phyloP scores from a whole-genome alignment of 2,797 vertebrate species.

The Masticophis lateralis region DNA sequence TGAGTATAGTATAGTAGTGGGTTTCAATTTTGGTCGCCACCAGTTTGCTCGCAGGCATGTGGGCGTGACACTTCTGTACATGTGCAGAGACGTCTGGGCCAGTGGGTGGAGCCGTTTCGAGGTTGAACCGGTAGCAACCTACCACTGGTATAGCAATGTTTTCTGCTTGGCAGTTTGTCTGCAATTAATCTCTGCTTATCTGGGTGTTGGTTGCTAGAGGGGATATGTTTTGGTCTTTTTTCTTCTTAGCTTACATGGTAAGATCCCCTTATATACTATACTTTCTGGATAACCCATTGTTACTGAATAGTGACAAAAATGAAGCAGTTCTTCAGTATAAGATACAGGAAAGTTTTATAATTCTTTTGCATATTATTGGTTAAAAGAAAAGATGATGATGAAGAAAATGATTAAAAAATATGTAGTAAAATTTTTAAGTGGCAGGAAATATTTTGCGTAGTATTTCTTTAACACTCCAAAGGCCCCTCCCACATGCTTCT shows the following conservation, averaged over 20 bases:
- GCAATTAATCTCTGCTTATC: not conserved
- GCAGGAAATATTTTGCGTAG: not conserved
- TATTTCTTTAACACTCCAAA: slow-evolving; percentile 27
- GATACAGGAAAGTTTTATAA: not conserved
- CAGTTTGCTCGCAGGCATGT: too few species aligned
- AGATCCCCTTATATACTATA: not conserved
- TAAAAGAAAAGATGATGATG: not conserved
- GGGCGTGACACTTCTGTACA: too few species aligned
- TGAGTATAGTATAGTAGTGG: not conserved
- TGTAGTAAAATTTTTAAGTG: not conserved
- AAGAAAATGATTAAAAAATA: not conserved
- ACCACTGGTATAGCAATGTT: not conserved
- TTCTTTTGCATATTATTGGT: not conserved
- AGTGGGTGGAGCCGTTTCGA: too few species aligned
- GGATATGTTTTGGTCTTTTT: not conserved
- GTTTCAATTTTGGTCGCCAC: too few species aligned
- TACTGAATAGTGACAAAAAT: not conserved
- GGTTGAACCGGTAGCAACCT: too few species aligned
- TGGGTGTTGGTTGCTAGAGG: not conserved
- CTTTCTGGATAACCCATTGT: not conserved
- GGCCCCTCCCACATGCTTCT: not conserved
- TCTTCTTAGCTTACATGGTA: not conserved
- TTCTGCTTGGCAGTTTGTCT: not conserved
- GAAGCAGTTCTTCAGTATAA: not conserved
- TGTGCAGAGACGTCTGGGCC: too few species aligned